Base-by-base conservation (phyloP, 37 sponge, comb jelly and placozoan genomes). In the Ianthella basta region DNA sequence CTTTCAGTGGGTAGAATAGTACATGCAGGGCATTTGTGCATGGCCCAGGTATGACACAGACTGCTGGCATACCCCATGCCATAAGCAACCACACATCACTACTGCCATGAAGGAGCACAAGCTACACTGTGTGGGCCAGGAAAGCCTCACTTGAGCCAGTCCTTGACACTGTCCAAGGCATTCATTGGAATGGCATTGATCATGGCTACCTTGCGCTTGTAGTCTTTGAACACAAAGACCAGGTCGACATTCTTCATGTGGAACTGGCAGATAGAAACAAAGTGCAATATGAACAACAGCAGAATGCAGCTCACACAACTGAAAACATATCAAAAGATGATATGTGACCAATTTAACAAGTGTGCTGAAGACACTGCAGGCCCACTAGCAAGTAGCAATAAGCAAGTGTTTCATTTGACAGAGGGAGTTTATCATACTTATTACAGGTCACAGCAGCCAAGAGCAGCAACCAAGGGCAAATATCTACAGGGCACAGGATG, bases 191-290 rank as follows among this genome's bases (percentile, higher is more conserved):
- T 92, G 73, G 91, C 88, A 19, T 87, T 91, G 16, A 99, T 85
- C 89, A 86, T 88, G 70, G 92, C 88, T 40, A 99, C 92, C 74
- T 99, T 99, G 44, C 82, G 82, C 74, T 91, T 91, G 85, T 99
- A 99, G 79, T 99, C 97, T 73, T 99, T 99, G 90, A 97, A 99
- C 25, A 99, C 93, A 63, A 97, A 92, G 61, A 99, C 95, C 94
- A 93, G 89, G 77, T 99, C 99, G 61, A 99, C 95, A 89, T 97
- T 99, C 87, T 95, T 97, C 88, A 99, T 84, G 63, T 99, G 99
- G 82, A 99, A 99, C 94, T 99, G 82, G 27, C 84, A 16, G n/a
- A 44, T 40, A 4, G 13, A 4, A 79, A 6, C 74, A 61, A 29
- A 61, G 64, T 61, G 4, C 29, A 29, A 61, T 4, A 13, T 61